Evolutionary conservation across 2,888 invertebrate species (phyloP).

Genomic region (Antheraea assamensis): DNA sequence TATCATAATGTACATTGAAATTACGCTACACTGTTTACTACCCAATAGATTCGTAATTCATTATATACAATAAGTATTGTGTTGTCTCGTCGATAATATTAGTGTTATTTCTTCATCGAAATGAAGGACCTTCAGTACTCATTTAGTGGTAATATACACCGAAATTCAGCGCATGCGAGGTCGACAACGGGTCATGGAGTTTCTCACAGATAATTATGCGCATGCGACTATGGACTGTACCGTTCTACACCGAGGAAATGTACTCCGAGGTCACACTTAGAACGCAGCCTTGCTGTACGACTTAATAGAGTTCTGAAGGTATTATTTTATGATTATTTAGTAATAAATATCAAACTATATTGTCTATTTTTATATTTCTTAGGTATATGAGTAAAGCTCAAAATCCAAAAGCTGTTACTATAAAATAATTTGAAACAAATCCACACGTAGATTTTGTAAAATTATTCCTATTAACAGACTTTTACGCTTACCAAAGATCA

Average conservation of each 20-base stretch:
- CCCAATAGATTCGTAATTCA: background rate
- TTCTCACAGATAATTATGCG: slow-evolving; percentile 15
- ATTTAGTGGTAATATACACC: background rate
- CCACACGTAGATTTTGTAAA: too few species aligned
- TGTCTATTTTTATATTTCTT: background rate
- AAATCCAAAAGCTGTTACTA: too few species aligned
- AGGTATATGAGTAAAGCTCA: too few species aligned
- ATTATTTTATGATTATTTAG: background rate
- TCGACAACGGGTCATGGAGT: slow-evolving; percentile 20
- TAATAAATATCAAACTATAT: background rate
- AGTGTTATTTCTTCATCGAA: slow-evolving; percentile 24
- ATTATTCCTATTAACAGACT: too few species aligned
- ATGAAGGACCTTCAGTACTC: background rate
- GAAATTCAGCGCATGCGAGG: slow-evolving; percentile 17
- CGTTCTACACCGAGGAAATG: slow-evolving; percentile 2
- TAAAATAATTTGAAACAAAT: too few species aligned
- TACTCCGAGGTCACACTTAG: background rate
- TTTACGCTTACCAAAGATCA: too few species aligned
- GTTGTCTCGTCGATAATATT: slow-evolving; percentile 44
- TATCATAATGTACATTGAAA: too few species aligned
- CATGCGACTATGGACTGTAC: slow-evolving; percentile 9
- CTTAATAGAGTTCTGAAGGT: background rate
- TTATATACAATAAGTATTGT: background rate
- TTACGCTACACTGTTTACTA: background rate
- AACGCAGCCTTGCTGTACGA: background rate